Percentiles rank a stretch among this genome's conserved stretches.
Evolutionary conservation across 2,888 invertebrate species (phyloP).

Genomic region (Apodemia zela): DNA sequence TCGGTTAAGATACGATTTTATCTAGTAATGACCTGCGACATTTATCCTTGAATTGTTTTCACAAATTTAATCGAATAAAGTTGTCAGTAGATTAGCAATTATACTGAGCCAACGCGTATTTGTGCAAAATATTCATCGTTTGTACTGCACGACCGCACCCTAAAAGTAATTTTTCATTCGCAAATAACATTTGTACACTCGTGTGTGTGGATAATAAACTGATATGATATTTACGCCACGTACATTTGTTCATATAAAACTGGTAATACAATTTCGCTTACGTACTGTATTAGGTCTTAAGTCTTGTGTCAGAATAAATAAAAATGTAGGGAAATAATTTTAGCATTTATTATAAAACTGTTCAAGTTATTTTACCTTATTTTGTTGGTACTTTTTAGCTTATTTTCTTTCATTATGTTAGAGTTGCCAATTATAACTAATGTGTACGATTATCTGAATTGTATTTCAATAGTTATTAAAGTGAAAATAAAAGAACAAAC

Average conservation of each 20-base stretch:
- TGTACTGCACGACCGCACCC: constrained; percentile 32
- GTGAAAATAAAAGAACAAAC: too few relatives aligned
- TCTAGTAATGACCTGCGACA: too few relatives aligned
- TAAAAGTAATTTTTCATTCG: constrained; percentile 55
- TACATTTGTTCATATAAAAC: constrained; percentile 27
- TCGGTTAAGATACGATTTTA: too few relatives aligned
- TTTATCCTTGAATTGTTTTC: neutral
- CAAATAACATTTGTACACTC: constrained; percentile 58
- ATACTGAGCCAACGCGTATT: neutral
- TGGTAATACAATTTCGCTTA: neutral
- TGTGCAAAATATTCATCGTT: constrained; percentile 30
- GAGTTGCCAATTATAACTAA: too few relatives aligned
- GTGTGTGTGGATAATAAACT: constrained; percentile 41
- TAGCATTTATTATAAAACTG: neutral
- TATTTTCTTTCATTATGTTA: too few relatives aligned
- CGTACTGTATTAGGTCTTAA: neutral
- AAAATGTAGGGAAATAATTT: neutral
- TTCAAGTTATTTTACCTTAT: too few relatives aligned
- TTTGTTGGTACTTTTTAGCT: too few relatives aligned
- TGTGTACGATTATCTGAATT: too few relatives aligned
- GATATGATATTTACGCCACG: constrained; percentile 52
- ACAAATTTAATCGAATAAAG: neutral
- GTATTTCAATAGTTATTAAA: too few relatives aligned
- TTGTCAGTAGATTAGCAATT: neutral
- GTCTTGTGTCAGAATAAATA: neutral